Evolutionary conservation across 2,113 vertebrate genomes (phyloP).

Genomic region (Motacilla tschutschensis): DNA sequence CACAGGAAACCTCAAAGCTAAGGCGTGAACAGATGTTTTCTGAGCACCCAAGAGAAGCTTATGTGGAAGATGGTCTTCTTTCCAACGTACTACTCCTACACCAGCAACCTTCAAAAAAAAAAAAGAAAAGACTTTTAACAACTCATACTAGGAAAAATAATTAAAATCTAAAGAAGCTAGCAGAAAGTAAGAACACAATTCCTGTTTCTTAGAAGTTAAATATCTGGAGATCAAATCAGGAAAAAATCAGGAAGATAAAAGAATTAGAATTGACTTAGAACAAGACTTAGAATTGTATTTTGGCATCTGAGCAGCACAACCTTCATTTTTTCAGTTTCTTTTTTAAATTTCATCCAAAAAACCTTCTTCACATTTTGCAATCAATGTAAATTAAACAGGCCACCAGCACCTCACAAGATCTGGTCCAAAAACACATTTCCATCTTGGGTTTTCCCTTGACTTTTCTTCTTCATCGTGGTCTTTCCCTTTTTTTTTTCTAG

Average conservation of each 20-base stretch:
- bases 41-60: neutral
- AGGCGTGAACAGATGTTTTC: neutral
- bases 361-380: neutral
- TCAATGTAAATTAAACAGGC: neutral
- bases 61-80: neutral
- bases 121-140: neutral
- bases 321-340: neutral
- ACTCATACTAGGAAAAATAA: neutral
- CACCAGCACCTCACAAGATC: neutral
- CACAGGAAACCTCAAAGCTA: neutral
- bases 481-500: neutral
- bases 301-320: neutral
- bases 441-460: neutral
- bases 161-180: neutral
- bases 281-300: neutral
- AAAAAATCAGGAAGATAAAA: neutral
- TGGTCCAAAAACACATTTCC: neutral
- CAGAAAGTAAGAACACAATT: neutral
- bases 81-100: neutral
- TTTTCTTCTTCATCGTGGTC: neutral
- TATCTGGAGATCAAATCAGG: neutral
- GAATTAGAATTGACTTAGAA: neutral
- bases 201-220: neutral
- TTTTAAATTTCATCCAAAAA: neutral
- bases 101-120: neutral